Percentiles rank a stretch among this genome's conserved stretches.
Conservation (phyloP, 1,140 invertebrate genomes). For the Drosophila pachea region DNA sequence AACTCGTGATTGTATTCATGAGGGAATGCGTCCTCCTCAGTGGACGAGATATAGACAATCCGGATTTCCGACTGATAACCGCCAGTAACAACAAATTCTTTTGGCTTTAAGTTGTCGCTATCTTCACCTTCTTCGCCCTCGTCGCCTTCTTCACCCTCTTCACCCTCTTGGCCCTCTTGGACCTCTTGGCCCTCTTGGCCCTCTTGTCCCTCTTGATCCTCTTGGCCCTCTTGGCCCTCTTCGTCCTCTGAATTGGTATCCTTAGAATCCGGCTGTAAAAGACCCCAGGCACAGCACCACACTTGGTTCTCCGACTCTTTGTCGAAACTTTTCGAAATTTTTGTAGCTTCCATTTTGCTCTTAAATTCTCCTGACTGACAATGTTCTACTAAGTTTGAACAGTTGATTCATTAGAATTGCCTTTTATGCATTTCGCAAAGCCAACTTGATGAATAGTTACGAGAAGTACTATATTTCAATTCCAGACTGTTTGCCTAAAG, state of each 20-base stretch:
- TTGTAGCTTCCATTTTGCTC: constrained; percentile 2
- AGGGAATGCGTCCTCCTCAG: constrained; percentile 2
- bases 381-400: background rate
- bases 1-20: constrained; percentile 6
- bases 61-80: constrained; percentile 3
- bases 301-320: background rate
- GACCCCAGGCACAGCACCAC: constrained; percentile 34
- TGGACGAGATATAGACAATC: constrained; percentile 8
- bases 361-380: background rate
- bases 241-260: background rate
- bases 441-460: too few relatives aligned
- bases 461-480: too few relatives aligned
- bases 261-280: background rate
- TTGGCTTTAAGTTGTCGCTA: too few relatives aligned
- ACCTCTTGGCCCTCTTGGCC: background rate
- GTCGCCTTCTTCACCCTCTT: background rate
- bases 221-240: background rate
- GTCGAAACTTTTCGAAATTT: background rate
- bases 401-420: background rate
- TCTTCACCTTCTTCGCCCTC: too few relatives aligned
- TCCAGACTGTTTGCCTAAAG: background rate
- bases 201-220: background rate
- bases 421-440: background rate
- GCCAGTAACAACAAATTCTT: constrained; percentile 30
- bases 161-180: too few relatives aligned